Base-by-base conservation (phyloP, 2,113 vertebrate species). In the Mirounga angustirostris region DNA sequence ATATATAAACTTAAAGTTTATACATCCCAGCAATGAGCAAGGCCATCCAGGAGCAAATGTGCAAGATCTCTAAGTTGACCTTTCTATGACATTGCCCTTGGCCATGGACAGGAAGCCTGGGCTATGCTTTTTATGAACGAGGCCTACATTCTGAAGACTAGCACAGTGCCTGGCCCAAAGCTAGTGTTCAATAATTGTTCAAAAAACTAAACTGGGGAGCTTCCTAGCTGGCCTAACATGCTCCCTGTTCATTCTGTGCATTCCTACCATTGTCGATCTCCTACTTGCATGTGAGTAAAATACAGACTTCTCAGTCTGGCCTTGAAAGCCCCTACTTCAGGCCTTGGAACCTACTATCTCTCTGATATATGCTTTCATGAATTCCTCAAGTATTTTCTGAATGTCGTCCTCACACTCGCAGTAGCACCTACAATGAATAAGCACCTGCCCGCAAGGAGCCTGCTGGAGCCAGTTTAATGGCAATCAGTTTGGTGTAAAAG, bases 401-500 rank as follows among this genome's bases (percentile, higher is more conserved):
- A 7, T 0, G 5, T 33, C 11, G 65, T 65, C 26, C 22, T 21
- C 33, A 50, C 6, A 50, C 40, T 19, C 36, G 3, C 0, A 2
- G 7, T 0, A 76, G 50, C 8, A 58, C 8, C 33, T 21, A 2
- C 15, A 6, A 82, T 22, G 24, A 76, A 28, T 33, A 56, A 30
- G 63, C 0, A 0, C 4, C 30, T 28, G 26, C 40, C 33, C 5
- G 3, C 40, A 26, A 87, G 36, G 28, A 46, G 30, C 73, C 18
- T 16, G 3, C 16, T 3, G 2, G 18, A 26, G 61, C 33, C 59
- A 24, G 46, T 46, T 79, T 40, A 63, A 65, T 71, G 40, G 33
- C 2, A 1, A 52, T 2, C 43, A 13, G 33, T 2, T 26, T 2
- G 0, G 50, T 2, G 30, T 33, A 18, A 22, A 6, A 26, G 65